Evolutionary conservation across 2,888 invertebrate genomes (phyloP).

Genomic region (Phymatocera aterrima): DNA sequence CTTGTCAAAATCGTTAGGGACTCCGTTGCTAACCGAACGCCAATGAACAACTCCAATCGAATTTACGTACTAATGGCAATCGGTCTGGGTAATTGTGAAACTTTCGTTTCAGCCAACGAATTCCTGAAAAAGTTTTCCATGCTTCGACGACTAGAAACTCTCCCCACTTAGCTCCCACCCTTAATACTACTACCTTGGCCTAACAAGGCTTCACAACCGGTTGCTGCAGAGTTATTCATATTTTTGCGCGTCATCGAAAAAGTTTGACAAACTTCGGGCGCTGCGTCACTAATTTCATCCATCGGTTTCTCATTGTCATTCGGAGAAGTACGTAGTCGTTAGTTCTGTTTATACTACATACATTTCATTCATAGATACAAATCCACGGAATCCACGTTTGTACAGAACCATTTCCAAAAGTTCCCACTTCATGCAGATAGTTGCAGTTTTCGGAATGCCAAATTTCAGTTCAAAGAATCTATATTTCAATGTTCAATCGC

Average conservation of each 20-base stretch:
- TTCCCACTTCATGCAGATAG: too few relatives aligned
- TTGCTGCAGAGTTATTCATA: too few relatives aligned
- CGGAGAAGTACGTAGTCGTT: background rate
- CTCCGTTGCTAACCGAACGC: conserved; percentile 53
- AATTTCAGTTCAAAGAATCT: too few relatives aligned
- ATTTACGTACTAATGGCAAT: conserved; percentile 60
- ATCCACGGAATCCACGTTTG: too few relatives aligned
- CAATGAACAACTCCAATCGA: conserved; percentile 53
- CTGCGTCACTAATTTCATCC: background rate
- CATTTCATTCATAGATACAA: too few relatives aligned
- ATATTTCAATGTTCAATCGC: too few relatives aligned
- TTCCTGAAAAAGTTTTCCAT: conserved; percentile 49
- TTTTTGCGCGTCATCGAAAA: conserved; percentile 43
- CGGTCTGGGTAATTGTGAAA: conserved; percentile 56
- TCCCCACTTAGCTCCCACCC: conserved; percentile 2
- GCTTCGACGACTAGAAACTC: conserved; percentile 43
- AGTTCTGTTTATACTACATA: too few relatives aligned
- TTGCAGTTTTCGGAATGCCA: too few relatives aligned
- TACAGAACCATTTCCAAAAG: too few relatives aligned
- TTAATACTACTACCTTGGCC: background rate
- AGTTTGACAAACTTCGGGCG: conserved; percentile 17
- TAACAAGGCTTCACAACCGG: conserved; percentile 6
- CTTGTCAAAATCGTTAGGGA: conserved; percentile 48
- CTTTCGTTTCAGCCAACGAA: conserved; percentile 56
- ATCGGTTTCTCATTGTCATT: conserved; percentile 17